A percentile compares a stretch with the other conserved stretches of the same genome.
Evolutionary conservation across 2,797 vertebrate species (phyloP).

Genomic region (Hybognathus amarus): DNA sequence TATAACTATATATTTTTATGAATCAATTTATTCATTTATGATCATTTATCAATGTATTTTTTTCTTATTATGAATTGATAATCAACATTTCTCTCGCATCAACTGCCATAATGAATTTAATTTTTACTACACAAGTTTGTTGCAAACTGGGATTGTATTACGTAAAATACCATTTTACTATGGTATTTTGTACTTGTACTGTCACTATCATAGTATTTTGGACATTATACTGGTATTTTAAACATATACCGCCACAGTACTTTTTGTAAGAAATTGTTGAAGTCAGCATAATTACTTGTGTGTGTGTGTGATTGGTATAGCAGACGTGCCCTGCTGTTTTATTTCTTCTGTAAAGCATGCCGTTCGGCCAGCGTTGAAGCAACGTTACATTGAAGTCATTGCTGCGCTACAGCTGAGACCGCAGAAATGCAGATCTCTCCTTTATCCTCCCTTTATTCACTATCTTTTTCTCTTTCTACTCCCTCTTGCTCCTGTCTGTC

Average conservation of each 20-base stretch:
- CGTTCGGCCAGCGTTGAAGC: constrained; percentile 73
- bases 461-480: constrained; percentile 63
- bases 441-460: constrained; percentile 23
- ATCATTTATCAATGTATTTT: too few relatives aligned
- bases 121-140: background rate
- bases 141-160: background rate
- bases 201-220: background rate
- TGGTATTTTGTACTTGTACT: background rate
- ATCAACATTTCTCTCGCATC: background rate
- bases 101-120: background rate
- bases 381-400: constrained; percentile 77
- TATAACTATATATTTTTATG: background rate
- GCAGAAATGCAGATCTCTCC: constrained; percentile 73
- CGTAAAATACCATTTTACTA: background rate
- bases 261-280: background rate
- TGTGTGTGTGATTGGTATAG: constrained; percentile 67
- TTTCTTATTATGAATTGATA: background rate
- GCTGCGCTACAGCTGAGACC: constrained; percentile 76
- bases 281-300: background rate
- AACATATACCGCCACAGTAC: background rate
- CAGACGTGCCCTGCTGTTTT: constrained; percentile 77
- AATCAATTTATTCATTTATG: background rate
- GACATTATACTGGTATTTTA: too few relatives aligned
- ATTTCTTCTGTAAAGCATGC: constrained; percentile 77
- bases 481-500: constrained; percentile 52